These are phyloP conservation scores for Goniozus legneri DNA, from an alignment of 1,140 invertebrate genomes.

Conservation along the genomic window DNA sequence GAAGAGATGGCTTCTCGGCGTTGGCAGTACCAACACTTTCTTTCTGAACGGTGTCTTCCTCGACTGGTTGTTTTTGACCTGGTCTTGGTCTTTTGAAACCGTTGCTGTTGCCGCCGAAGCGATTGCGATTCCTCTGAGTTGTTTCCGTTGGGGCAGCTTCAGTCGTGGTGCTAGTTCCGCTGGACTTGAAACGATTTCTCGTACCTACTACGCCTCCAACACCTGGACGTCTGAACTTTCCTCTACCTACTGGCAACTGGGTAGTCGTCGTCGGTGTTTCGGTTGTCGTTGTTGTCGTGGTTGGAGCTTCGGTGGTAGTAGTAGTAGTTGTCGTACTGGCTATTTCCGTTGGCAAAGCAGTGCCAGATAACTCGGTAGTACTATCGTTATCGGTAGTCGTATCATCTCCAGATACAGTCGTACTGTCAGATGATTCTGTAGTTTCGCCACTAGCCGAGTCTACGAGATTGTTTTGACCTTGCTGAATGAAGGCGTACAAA, in stretches of 20 bases:
- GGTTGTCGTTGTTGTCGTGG: conserved; percentile 49
- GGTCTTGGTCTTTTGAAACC: conserved; percentile 43
- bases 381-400: conserved; percentile 61
- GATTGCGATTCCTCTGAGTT: conserved; percentile 33
- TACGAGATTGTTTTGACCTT: conserved; percentile 70
- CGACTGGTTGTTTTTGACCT: conserved; percentile 28
- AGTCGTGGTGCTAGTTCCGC: conserved; percentile 27
- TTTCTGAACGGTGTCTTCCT: conserved; percentile 40
- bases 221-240: conserved; percentile 46
- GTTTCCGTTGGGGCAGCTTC: conserved; percentile 27
- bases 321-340: conserved; percentile 55
- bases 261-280: conserved; percentile 55
- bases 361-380: conserved; percentile 53
- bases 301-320: conserved; percentile 47
- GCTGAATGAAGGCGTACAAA: conserved; percentile 69
- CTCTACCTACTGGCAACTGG: conserved; percentile 41
- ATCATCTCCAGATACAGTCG: conserved; percentile 47
- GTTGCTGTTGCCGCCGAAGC: conserved; percentile 31
- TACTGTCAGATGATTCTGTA: conserved; percentile 35
- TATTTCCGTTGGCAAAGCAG: conserved; percentile 50
- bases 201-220: conserved; percentile 28
- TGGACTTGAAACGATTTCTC: conserved; percentile 42
- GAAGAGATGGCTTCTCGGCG: conserved; percentile 27
- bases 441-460: conserved; percentile 34
- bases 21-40: conserved; percentile 29